Base-by-base conservation (phyloP, 2,888 invertebrate genomes). In the Pomacea canaliculata region DNA sequence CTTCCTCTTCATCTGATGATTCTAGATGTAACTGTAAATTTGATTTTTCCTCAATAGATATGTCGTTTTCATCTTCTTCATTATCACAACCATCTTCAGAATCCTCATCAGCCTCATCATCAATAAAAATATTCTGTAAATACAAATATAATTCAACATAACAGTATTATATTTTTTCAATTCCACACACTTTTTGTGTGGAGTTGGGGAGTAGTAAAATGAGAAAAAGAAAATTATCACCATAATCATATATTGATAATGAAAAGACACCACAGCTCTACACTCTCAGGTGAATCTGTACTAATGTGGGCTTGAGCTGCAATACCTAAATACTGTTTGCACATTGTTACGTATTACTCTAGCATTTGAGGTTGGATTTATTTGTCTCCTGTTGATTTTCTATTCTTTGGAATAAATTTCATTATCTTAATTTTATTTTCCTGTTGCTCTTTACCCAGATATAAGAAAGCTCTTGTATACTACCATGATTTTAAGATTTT, bases 71-170 rank as follows among this genome's bases (percentile, higher is more conserved):
- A 13, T 73, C 76, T 0, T 78, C 81, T 56, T 84, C 85, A 16
- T 83, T 81, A 68, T 74, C 78, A 66, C 83, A 83, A 56, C 81
- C 82, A 48, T 84, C 85, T 63, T 84, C 86, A 71, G 85, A 88
- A 68, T 89, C 89, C 18, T 89, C 91, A 67, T 88, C 90, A 51
- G 92, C 92, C 82, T 94, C 94, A 46, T 93, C 91, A 81, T 92
- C 92, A 71, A 90, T 85, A 84, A 92, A 92, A 9, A 86, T 86
- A 88, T 83, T 89, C 81, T 78, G 83, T 88, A 84, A 79, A 16
- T 76, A 59, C 48, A 65, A 27, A 67, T 37, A n/a, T 48, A 23
- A 4, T 27, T 19, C 10, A 60, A 60, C 60, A 60, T n/a, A 19
- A 16, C n/a, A 60, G 16, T 60, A 60, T 60, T 60, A 60, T 19